Evolutionary conservation across 2,888 invertebrate species (phyloP).

Genomic region (Caradrina kadenii): DNA sequence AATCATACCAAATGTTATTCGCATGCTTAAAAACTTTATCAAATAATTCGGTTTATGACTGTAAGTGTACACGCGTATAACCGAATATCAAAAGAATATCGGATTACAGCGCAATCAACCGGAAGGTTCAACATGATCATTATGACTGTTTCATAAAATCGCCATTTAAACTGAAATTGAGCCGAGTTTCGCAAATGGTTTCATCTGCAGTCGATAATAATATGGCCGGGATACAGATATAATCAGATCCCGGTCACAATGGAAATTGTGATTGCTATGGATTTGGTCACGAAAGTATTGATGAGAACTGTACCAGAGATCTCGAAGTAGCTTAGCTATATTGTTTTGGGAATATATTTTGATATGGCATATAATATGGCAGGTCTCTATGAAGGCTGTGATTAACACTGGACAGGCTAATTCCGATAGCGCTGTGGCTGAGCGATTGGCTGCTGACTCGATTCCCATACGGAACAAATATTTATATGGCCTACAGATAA

Average conservation of each 20-base stretch:
- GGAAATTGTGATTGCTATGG: constrained; percentile 46
- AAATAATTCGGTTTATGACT: constrained; percentile 16
- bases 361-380: background rate
- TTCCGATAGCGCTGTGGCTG: background rate
- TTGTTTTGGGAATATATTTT: constrained; percentile 1
- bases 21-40: constrained; percentile 11
- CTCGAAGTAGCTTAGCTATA: constrained; percentile 12
- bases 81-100: constrained; percentile 41
- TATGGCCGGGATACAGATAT: constrained; percentile 45
- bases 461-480: too few species aligned
- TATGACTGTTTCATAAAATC: constrained; percentile 51
- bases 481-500: too few species aligned
- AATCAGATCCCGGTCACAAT: constrained; percentile 47
- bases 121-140: constrained; percentile 50
- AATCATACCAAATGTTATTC: background rate
- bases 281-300: constrained; percentile 43
- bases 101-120: constrained; percentile 40
- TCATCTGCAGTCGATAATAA: constrained; percentile 59
- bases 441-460: too few species aligned
- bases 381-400: background rate
- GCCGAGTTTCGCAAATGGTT: constrained; percentile 50
- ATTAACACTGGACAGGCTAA: background rate
- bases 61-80: constrained; percentile 1
- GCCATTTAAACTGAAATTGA: constrained; percentile 52
- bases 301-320: constrained; percentile 9